Conservation (phyloP, 2,888 invertebrate species). For the Spisula solida region DNA sequence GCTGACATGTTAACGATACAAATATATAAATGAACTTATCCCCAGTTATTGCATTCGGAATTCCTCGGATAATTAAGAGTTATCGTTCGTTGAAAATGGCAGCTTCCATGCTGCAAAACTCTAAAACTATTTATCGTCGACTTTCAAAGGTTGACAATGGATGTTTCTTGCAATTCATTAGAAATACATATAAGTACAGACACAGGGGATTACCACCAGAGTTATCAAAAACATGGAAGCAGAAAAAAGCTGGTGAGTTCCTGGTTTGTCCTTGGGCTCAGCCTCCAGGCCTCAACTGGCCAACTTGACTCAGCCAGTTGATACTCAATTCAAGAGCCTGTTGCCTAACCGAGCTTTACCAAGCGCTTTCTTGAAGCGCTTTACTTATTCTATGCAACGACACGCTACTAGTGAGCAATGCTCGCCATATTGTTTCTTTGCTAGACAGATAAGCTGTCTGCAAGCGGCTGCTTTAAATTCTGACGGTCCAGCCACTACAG, state of each 20-base stretch:
- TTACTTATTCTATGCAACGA: too few relatives aligned
- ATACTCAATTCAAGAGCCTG: too few relatives aligned
- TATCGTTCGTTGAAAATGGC: constrained; percentile 56
- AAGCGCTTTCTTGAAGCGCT: too few relatives aligned
- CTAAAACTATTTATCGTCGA: background rate
- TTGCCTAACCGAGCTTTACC: too few relatives aligned
- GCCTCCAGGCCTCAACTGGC: too few relatives aligned
- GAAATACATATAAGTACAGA: constrained; percentile 23
- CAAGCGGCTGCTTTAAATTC: too few relatives aligned
- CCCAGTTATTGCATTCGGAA: background rate
- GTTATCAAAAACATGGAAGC: constrained; percentile 38
- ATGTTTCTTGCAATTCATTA: constrained; percentile 11
- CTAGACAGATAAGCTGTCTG: too few relatives aligned
- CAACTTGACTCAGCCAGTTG: too few relatives aligned
- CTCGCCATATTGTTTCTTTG: too few relatives aligned
- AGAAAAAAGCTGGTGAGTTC: constrained; percentile 39
- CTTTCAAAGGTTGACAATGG: constrained; percentile 7
- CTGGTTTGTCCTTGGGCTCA: background rate
- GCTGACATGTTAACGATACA: too few relatives aligned
- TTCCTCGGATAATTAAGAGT: constrained; percentile 19
- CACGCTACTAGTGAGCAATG: too few relatives aligned
- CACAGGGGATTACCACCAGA: constrained; percentile 32
- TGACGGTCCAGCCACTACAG: too few relatives aligned
- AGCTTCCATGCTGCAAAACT: constrained; percentile 52
- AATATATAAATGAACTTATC: constrained; percentile 1